Evolutionary conservation across 2,888 invertebrate genomes (phyloP).

Genomic region (Chalcis sispes): DNA sequence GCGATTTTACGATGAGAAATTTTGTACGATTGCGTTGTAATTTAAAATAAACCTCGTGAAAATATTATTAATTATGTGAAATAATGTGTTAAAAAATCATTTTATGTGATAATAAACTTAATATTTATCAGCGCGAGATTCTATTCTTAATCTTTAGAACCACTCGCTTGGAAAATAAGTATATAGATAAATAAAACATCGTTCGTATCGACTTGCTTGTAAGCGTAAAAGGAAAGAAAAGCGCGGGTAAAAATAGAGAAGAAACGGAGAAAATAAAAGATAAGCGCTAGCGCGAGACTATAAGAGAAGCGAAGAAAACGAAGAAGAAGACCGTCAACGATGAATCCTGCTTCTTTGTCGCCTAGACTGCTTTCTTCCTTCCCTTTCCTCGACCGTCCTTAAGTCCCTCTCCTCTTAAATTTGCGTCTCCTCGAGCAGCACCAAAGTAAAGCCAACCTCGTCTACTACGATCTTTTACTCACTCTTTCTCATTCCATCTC

Average conservation of each 20-base stretch:
- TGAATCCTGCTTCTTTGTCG: slow-evolving; percentile 64
- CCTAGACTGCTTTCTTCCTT: slow-evolving; percentile 4
- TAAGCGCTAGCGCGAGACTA: neutral
- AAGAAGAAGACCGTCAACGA: slow-evolving; percentile 38
- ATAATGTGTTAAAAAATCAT: too few relatives aligned
- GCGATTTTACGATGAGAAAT: too few relatives aligned
- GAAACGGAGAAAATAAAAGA: slow-evolving; percentile 22
- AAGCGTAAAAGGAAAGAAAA: neutral
- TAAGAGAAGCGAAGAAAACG: neutral
- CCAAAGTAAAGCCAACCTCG: slow-evolving; percentile 28
- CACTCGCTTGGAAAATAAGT: too few relatives aligned
- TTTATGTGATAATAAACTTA: too few relatives aligned
- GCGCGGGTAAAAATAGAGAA: neutral
- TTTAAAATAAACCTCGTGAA: too few relatives aligned
- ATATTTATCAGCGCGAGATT: too few relatives aligned
- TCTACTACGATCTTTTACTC: neutral
- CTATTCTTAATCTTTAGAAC: too few relatives aligned
- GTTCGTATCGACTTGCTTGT: too few relatives aligned
- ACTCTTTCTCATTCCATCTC: neutral
- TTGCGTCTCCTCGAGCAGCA: slow-evolving; percentile 28
- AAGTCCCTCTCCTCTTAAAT: slow-evolving; percentile 41
- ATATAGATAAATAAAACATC: too few relatives aligned
- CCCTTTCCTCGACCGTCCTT: slow-evolving; percentile 45
- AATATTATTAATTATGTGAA: too few relatives aligned
- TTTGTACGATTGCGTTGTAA: too few relatives aligned